phyloP scores from a whole-genome alignment of 2,888 invertebrate genomes.

The Ctena decussata region DNA sequence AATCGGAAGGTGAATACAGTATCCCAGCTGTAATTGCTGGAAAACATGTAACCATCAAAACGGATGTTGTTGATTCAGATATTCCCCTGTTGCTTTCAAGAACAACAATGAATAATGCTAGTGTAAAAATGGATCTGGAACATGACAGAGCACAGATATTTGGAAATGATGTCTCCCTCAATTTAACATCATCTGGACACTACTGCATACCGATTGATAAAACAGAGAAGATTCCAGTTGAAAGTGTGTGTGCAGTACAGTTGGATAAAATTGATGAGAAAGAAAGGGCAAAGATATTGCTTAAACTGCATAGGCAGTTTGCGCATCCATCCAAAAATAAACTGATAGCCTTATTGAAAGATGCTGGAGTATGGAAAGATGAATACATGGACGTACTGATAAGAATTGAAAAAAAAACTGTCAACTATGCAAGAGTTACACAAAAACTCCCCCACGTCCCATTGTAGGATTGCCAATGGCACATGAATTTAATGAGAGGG shows the following conservation, averaged over 20 bases:
- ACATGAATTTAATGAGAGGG: constrained; percentile 46
- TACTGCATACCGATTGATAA: constrained; percentile 8
- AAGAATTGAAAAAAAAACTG: background rate
- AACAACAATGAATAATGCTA: constrained; percentile 33
- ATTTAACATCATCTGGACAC: constrained; percentile 17
- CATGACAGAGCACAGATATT: constrained; percentile 23
- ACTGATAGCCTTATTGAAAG: constrained; percentile 24
- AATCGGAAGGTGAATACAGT: constrained; percentile 35
- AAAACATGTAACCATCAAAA: constrained; percentile 28
- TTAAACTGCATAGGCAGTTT: constrained; percentile 17
- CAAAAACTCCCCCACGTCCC: constrained; percentile 25
- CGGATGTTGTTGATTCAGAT: constrained; percentile 55
- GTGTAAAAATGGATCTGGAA: constrained; percentile 19
- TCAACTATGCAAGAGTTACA: constrained; percentile 25
- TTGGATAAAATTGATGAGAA: background rate
- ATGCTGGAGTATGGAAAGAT: constrained; percentile 25
- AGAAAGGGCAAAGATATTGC: background rate
- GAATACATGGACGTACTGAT: background rate
- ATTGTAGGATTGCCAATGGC: constrained; percentile 37
- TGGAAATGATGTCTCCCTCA: constrained; percentile 21
- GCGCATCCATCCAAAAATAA: constrained; percentile 26
- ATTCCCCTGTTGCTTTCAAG: constrained; percentile 34
- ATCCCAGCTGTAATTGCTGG: constrained; percentile 38
- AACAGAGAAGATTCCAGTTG: background rate
- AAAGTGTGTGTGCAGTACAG: background rate